Percentiles rank a stretch among this genome's conserved stretches.
Evolutionary conservation across 2,797 vertebrate genomes (phyloP).

Genomic region (Sebastes dallii): DNA sequence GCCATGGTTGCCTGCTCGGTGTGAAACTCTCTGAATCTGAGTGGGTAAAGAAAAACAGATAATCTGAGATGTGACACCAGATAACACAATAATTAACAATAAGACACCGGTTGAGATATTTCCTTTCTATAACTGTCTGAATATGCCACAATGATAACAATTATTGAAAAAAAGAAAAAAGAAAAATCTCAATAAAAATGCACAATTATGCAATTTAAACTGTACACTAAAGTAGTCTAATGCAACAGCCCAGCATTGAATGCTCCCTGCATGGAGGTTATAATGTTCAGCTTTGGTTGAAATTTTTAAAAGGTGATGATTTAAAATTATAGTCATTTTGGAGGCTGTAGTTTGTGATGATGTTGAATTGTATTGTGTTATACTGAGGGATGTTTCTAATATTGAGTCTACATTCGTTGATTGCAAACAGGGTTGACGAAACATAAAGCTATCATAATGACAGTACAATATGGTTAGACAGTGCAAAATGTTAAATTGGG

Average conservation of each 20-base stretch:
- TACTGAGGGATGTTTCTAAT: background rate
- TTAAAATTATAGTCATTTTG: background rate
- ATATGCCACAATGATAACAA: background rate
- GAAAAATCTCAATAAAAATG: background rate
- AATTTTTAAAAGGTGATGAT: background rate
- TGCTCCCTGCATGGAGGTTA: background rate
- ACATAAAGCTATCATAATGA: no score
- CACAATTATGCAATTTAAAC: background rate
- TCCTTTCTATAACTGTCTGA: background rate
- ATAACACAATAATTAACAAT: background rate
- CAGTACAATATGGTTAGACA: no score
- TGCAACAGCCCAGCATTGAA: background rate
- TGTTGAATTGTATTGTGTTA: background rate
- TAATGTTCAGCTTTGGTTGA: background rate
- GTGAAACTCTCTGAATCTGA: slow-evolving; percentile 8
- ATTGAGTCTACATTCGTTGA: background rate
- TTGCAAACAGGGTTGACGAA: background rate
- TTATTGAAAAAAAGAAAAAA: background rate
- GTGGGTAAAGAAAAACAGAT: background rate
- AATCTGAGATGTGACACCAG: background rate
- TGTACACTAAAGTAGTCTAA: background rate
- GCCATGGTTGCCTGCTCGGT: slow-evolving; percentile 79
- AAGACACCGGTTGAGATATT: background rate
- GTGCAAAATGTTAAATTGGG: no score
- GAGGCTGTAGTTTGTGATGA: background rate